These are phyloP conservation scores for Lasioglossum calceatum DNA, from an alignment of 2,888 invertebrate species.

Conservation along the genomic window DNA sequence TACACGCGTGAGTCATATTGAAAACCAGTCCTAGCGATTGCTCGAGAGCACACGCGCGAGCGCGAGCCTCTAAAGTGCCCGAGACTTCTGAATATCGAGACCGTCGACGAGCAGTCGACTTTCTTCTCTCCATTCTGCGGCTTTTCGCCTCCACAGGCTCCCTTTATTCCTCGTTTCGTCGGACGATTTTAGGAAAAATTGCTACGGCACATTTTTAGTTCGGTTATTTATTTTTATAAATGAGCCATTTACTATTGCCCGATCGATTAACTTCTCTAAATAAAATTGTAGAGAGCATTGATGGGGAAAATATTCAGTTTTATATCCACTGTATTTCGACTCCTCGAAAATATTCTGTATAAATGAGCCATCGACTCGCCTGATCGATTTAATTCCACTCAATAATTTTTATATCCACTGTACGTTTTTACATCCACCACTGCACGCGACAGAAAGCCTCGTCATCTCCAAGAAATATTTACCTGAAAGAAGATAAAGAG, in stretches of 20 bases:
- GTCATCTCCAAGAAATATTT: background rate
- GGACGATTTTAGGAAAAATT: background rate
- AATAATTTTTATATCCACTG: too few relatives aligned
- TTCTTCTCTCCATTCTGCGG: background rate
- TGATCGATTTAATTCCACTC: too few relatives aligned
- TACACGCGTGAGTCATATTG: conserved; percentile 82
- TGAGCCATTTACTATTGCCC: too few relatives aligned
- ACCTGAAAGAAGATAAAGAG: background rate
- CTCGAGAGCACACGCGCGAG: conserved; percentile 42
- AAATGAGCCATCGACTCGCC: too few relatives aligned
- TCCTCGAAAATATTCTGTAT: too few relatives aligned
- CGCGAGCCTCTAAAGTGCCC: conserved; percentile 55
- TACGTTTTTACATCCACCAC: background rate
- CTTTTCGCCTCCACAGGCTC: background rate
- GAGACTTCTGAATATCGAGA: conserved; percentile 77
- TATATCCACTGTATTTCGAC: too few relatives aligned
- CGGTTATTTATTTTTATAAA: too few relatives aligned
- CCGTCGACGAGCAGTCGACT: conserved; percentile 20
- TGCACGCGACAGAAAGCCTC: background rate
- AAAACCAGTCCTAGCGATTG: conserved; percentile 80
- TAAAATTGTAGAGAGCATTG: too few relatives aligned
- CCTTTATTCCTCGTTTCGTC: background rate
- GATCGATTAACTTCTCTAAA: too few relatives aligned
- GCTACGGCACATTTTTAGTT: too few relatives aligned
- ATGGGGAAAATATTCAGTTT: too few relatives aligned